Percentiles rank a stretch among this genome's conserved stretches.
phyloP scores from a whole-genome alignment of 1,140 invertebrate species.

The Steinernema khuongi region DNA sequence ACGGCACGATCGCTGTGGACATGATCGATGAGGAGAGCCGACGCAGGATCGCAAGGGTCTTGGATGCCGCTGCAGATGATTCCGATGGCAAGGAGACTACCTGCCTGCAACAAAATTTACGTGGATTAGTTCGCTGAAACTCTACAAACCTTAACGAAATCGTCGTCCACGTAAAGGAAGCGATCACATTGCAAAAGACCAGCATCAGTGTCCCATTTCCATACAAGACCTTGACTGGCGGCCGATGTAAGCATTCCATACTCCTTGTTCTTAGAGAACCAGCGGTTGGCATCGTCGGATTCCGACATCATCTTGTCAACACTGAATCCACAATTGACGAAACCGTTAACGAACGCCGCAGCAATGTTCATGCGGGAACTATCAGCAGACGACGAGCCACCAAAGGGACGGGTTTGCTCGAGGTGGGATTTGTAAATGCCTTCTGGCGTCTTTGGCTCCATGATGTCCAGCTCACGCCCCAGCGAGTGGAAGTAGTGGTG shows the following conservation, averaged over 20 bases:
- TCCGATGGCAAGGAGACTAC: slow-evolving; percentile 89
- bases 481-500: slow-evolving; percentile 92
- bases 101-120: slow-evolving; percentile 66
- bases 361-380: slow-evolving; percentile 71
- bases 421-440: slow-evolving; percentile 98
- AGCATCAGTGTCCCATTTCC: slow-evolving; percentile 97
- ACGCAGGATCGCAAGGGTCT: slow-evolving; percentile 96
- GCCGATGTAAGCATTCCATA: slow-evolving; percentile 96
- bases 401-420: slow-evolving; percentile 68
- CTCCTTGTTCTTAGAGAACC: slow-evolving; percentile 99
- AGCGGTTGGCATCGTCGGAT: slow-evolving; percentile 92
- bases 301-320: slow-evolving; percentile 81
- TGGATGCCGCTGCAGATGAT: slow-evolving; percentile 96
- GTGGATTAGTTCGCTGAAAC: slow-evolving; percentile 9
- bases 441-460: slow-evolving; percentile 98
- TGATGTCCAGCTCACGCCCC: slow-evolving; percentile 88
- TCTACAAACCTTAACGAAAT: slow-evolving; percentile 71
- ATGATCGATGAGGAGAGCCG: slow-evolving; percentile 90
- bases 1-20: slow-evolving; percentile 79
- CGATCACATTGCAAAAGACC: slow-evolving; percentile 96
- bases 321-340: slow-evolving; percentile 97
- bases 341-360: slow-evolving; percentile 96
- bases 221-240: slow-evolving; percentile 84
- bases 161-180: slow-evolving; percentile 93
- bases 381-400: slow-evolving; percentile 37